Evolutionary conservation across 2,888 invertebrate genomes (phyloP).

Genomic region (Empis stercorea): DNA sequence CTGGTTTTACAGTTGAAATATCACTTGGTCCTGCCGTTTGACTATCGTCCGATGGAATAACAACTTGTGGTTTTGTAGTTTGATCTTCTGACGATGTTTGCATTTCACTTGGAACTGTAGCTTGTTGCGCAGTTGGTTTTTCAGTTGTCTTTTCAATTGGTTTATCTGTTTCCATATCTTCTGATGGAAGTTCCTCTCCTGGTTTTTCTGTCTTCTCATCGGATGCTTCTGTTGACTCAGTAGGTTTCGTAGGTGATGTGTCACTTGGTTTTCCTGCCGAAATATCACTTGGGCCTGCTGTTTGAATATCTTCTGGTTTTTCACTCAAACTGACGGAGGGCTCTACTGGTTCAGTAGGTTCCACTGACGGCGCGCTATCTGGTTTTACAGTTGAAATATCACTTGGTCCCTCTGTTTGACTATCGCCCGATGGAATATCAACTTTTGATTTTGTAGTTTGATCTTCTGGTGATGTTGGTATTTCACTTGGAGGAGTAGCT

Average conservation of each 20-base stretch:
- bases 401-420: neutral
- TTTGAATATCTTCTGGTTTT: neutral
- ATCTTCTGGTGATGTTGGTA: too few species aligned
- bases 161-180: neutral
- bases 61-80: constrained; percentile 2
- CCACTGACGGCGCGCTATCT: neutral
- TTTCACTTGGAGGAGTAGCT: neutral
- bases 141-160: constrained; percentile 6
- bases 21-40: neutral
- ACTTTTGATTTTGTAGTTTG: too few species aligned
- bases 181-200: neutral
- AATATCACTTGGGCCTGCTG: too few species aligned
- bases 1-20: constrained; percentile 5
- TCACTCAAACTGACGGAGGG: neutral
- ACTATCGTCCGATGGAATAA: neutral
- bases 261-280: too few species aligned
- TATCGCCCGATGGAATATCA: neutral
- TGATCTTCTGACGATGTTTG: neutral
- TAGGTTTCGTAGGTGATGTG: neutral
- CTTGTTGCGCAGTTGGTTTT: neutral
- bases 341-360: constrained; percentile 5
- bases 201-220: neutral
- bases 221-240: neutral
- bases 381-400: constrained; percentile 5
- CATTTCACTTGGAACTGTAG: neutral